Evolutionary conservation across 2,888 invertebrate genomes (phyloP), one percentile per base, ranked within the genome.

Genomic region (Drosophila eohydei): DNA sequence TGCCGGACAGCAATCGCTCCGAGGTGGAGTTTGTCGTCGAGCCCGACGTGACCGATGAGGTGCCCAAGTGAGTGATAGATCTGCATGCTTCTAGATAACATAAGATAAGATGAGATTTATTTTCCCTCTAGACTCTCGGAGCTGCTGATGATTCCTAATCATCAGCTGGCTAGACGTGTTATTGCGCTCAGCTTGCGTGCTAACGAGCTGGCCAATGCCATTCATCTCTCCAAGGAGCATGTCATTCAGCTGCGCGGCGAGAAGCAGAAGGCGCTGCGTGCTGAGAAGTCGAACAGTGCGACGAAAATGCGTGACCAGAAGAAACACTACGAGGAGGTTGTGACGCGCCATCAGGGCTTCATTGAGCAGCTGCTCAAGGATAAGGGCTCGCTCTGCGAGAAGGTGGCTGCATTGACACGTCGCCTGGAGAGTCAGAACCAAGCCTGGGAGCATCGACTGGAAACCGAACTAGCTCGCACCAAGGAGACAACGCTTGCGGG

Each of bases 361-460:
- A 96, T 97, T 54, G 97, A 97, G 89, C 96, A 96, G 94, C 90
- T 97, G 52, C 95, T 97, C 71, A 95, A 95, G 64, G 97, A 97
- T 90, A 97, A 97, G 92, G 96, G 95, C 73, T 94, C 95, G 0
- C 90, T 97, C 21, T 96, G 96, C 81, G 96, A 96, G 74, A 93
- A 93, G 77, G 91, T 93, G 3, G 91, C 93, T 4, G 91, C 92
- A 0, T 72, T 93, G 0, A 92, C 93, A 2, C 84, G 93, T 0
- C 92, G 93, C 3, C 67, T 93, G 28, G 93, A 93, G 65, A 93
- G 93, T 68, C 93, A 93, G 79, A 93, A 95, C 78, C 96, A 95
- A 88, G 94, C 95, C 32, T 93, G 95, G 54, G 96, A 96, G 68
- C 96, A 97, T 68, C 95, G 96, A 36, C 95, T 97, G 90, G 94